These are phyloP conservation scores for Labia minor DNA, from an alignment of 2,888 invertebrate genomes.

Conservation along the genomic window DNA sequence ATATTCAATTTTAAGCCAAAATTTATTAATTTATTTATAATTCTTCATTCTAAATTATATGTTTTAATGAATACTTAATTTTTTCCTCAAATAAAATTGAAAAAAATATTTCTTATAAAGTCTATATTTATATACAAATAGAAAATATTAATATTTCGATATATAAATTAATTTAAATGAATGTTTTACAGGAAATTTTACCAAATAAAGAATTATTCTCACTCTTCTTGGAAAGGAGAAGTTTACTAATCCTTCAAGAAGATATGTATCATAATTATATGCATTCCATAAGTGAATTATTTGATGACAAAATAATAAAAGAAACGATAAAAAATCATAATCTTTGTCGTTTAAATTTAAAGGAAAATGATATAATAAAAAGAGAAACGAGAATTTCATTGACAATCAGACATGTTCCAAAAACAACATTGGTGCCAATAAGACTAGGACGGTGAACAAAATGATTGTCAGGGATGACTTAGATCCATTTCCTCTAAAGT, in stretches of 20 bases:
- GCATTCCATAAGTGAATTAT: constrained; percentile 71
- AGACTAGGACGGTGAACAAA: constrained; percentile 39
- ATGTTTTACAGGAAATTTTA: neutral
- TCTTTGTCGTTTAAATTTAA: constrained; percentile 46
- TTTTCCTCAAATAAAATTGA: neutral
- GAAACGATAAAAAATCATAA: constrained; percentile 52
- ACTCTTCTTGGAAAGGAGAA: constrained; percentile 74
- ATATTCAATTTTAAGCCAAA: too few species aligned
- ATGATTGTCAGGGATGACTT: neutral
- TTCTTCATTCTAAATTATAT: too few species aligned
- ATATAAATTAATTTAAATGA: too few species aligned
- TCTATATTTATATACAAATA: too few species aligned
- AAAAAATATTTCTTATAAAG: constrained; percentile 3
- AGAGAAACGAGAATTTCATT: constrained; percentile 71
- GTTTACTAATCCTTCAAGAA: constrained; percentile 74
- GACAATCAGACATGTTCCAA: constrained; percentile 88
- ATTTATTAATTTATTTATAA: too few species aligned
- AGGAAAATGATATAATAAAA: constrained; percentile 44
- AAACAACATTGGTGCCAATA: constrained; percentile 64
- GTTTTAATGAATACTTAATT: neutral
- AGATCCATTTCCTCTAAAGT: constrained; percentile 23
- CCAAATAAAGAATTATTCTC: constrained; percentile 47
- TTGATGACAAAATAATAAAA: constrained; percentile 47
- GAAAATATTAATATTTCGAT: too few species aligned
- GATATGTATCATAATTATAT: constrained; percentile 72